phyloP scores from a whole-genome alignment of 2,113 vertebrate genomes.

The Rutilus rutilus region DNA sequence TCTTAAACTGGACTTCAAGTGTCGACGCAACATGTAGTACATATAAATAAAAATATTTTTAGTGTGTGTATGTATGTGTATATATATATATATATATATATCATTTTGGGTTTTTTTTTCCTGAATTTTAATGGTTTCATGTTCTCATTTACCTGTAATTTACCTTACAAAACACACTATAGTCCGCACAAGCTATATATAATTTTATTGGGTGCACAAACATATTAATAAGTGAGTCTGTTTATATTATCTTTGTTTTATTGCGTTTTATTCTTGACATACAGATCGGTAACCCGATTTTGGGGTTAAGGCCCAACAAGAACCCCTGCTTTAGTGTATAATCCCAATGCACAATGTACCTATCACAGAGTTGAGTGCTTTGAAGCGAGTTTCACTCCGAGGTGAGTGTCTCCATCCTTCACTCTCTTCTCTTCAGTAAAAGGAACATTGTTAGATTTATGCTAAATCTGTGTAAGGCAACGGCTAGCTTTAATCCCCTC shows the following conservation, averaged over 20 bases:
- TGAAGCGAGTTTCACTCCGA: conserved; percentile 45
- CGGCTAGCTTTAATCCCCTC: conserved; percentile 69
- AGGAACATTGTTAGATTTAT: conserved; percentile 49
- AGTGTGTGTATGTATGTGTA: too few relatives aligned
- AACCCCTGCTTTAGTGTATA: neutral
- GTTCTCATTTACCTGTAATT: too few relatives aligned
- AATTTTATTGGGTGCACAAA: neutral
- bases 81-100: too few relatives aligned
- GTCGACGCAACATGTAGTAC: neutral
- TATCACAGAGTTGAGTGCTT: neutral
- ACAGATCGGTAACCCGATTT: neutral
- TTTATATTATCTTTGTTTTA: neutral
- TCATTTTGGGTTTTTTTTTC: too few relatives aligned
- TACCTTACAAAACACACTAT: too few relatives aligned
- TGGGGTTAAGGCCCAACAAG: neutral
- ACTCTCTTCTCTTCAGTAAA: conserved; percentile 54
- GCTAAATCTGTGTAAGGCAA: conserved; percentile 56
- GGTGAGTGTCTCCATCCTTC: conserved; percentile 61
- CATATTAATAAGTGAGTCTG: neutral
- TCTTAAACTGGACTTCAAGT: neutral
- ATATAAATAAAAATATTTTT: too few relatives aligned
- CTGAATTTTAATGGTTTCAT: too few relatives aligned
- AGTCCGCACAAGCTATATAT: too few relatives aligned
- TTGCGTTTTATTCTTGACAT: neutral
- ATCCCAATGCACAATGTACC: neutral